Percentiles rank a stretch among this genome's conserved stretches.
Conservation (phyloP, 1,140 invertebrate genomes). For the Zaprionus vittiger region DNA sequence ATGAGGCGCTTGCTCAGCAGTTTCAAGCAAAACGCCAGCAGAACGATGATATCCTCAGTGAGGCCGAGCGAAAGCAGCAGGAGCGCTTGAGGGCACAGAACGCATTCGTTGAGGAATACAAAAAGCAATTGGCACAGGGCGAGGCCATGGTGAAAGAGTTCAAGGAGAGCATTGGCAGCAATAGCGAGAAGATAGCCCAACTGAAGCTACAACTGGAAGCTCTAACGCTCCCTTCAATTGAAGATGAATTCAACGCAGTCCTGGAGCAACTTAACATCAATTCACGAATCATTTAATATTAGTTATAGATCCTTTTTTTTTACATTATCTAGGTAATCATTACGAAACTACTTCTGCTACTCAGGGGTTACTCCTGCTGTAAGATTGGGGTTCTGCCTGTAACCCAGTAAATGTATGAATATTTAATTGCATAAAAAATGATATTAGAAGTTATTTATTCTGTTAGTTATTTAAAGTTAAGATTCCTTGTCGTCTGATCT, state of each 20-base stretch:
- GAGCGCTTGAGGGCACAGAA: conserved; percentile 26
- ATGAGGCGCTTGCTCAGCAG: neutral
- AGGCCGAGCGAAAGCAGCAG: conserved; percentile 50
- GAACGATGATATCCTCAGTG: conserved; percentile 35
- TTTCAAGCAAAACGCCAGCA: neutral
- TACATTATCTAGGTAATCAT: too few species aligned
- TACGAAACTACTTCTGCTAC: too few species aligned
- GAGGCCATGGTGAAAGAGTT: conserved; percentile 36
- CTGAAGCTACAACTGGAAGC: conserved; percentile 3
- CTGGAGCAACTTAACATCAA: neutral
- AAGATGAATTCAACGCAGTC: conserved; percentile 1
- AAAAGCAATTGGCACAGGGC: conserved; percentile 18
- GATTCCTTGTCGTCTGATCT: too few species aligned
- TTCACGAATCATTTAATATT: neutral
- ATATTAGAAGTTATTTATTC: too few species aligned
- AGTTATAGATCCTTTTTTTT: too few species aligned
- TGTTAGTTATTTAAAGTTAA: too few species aligned
- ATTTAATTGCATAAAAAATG: too few species aligned
- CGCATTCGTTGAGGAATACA: conserved; percentile 32
- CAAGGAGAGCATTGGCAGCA: neutral
- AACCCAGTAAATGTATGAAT: too few species aligned
- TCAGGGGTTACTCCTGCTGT: too few species aligned
- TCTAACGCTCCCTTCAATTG: neutral
- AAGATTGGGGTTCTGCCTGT: too few species aligned
- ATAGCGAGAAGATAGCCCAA: conserved; percentile 12